Percentiles rank a stretch among this genome's conserved stretches.
These are phyloP conservation scores for Sabatieria punctata DNA, from an alignment of 2,888 invertebrate species.

Conservation along the genomic window DNA sequence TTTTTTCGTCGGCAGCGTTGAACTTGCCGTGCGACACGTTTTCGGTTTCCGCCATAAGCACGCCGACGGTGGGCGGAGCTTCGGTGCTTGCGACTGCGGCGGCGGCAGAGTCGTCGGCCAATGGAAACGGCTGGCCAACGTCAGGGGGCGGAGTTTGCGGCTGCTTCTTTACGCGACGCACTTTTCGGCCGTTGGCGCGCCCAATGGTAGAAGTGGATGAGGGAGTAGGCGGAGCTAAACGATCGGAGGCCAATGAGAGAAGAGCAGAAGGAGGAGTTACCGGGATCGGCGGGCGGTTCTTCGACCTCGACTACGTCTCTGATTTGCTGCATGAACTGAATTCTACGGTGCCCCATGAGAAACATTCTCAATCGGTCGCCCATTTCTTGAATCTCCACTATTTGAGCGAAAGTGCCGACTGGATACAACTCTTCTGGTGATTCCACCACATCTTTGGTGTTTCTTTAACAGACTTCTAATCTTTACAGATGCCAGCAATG, in stretches of 20 bases:
- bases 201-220: no score
- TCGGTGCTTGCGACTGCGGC: neutral
- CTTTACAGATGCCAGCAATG: no score
- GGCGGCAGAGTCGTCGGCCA: conserved; percentile 8
- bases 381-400: conserved; percentile 87
- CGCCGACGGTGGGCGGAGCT: conserved; percentile 14
- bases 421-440: conserved; percentile 66
- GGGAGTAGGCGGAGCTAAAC: no score
- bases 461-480: conserved; percentile 41
- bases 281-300: no score
- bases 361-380: conserved; percentile 74
- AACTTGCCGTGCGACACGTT: conserved; percentile 75
- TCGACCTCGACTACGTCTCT: neutral
- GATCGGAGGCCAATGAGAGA: neutral
- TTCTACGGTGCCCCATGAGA: conserved; percentile 75
- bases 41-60: conserved; percentile 83
- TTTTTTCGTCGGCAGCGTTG: conserved; percentile 78
- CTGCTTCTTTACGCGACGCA: neutral
- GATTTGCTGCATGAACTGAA: neutral
- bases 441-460: conserved; percentile 65
- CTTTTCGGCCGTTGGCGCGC: neutral
- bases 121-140: conserved; percentile 3
- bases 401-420: conserved; percentile 90
- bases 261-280: no score
- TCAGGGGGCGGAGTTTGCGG: conserved; percentile 3